Percentiles rank a stretch among this genome's conserved stretches.
Conservation (phyloP, 2,888 invertebrate species). For the Microctonus aethiopoides region DNA sequence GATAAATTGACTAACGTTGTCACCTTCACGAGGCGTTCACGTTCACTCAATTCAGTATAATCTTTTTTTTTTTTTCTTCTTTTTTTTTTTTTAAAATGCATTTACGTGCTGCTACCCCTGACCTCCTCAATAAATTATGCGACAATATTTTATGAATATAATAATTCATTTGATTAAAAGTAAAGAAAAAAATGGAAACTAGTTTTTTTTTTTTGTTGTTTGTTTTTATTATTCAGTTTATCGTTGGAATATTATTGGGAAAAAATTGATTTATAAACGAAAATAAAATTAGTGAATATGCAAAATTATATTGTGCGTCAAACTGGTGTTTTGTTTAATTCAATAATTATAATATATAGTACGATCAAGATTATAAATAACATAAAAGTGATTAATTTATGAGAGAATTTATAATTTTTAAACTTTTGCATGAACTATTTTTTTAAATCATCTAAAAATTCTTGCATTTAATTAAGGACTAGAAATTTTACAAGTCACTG, state of each 20-base stretch:
- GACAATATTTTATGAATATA: neutral
- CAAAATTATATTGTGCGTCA: neutral
- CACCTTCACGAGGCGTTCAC: neutral
- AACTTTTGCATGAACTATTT: neutral
- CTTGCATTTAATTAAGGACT: neutral
- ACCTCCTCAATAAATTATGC: neutral
- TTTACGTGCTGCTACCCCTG: conserved; percentile 2
- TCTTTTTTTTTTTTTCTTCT: neutral
- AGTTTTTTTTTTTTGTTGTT: neutral
- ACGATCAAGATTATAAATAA: neutral
- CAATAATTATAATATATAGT: neutral
- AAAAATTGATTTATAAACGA: neutral
- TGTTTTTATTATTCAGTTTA: neutral
- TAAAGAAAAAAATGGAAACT: neutral
- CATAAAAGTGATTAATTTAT: neutral
- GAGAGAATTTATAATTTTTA: neutral
- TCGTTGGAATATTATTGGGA: neutral
- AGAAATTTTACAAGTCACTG: neutral
- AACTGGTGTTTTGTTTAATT: neutral
- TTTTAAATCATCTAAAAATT: neutral
- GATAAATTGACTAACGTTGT: conserved; percentile 4
- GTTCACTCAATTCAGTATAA: neutral
- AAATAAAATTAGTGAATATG: neutral
- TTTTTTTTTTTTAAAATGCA: neutral
- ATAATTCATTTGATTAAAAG: neutral